Evolutionary conservation across 2,113 vertebrate genomes (phyloP).

Genomic region (Pedionomus torquatus): DNA sequence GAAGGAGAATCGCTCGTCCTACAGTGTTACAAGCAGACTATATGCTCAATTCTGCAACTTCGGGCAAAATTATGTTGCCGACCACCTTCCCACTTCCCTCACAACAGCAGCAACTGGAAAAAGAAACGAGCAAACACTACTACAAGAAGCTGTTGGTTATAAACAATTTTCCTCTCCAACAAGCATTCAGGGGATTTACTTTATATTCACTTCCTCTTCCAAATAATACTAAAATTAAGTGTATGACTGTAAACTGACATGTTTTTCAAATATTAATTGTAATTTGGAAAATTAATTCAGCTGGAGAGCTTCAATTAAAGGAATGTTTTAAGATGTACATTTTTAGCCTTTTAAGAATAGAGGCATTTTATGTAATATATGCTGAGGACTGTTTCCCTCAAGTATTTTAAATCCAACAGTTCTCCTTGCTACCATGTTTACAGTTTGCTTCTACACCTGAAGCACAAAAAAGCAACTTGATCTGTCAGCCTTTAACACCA

Average conservation of each 20-base stretch:
- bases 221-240: background rate
- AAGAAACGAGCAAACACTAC: background rate
- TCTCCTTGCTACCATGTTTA: background rate
- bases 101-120: background rate
- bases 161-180: background rate
- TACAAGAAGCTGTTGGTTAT: background rate
- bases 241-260: background rate
- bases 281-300: background rate
- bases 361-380: fast-evolving
- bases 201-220: background rate
- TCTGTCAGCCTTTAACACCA: background rate
- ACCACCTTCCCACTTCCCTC: background rate
- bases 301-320: background rate
- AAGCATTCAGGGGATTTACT: background rate
- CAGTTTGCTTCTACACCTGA: background rate
- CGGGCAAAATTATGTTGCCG: background rate
- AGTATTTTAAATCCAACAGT: background rate
- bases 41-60: background rate
- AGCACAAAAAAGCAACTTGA: background rate
- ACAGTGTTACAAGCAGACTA: background rate
- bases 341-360: background rate
- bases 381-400: background rate
- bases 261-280: background rate
- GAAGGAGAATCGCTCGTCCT: background rate
- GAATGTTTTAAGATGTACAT: background rate